These are phyloP conservation scores for Drosophila saltans DNA, from an alignment of 1,140 invertebrate genomes.

Conservation along the genomic window DNA sequence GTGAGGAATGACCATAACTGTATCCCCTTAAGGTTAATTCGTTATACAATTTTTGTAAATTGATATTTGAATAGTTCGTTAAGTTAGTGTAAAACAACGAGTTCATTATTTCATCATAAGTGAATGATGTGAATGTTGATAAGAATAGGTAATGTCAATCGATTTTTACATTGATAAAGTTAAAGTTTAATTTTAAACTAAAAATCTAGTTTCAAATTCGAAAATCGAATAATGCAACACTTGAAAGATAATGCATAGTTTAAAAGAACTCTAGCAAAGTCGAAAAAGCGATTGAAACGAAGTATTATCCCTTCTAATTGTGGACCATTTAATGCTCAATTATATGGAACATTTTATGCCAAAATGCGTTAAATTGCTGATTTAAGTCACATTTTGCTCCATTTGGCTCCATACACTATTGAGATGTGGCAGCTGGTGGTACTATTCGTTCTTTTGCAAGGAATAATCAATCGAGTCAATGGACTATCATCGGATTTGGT, in stretches of 20 bases:
- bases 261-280: neutral
- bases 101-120: neutral
- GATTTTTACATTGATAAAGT: neutral
- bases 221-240: neutral
- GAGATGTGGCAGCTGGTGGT: slow-evolving; percentile 9
- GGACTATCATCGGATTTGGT: neutral
- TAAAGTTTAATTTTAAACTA: neutral
- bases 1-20: slow-evolving; percentile 61
- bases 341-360: neutral
- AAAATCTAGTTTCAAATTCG: neutral
- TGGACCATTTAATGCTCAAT: no score
- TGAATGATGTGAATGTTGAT: neutral
- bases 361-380: slow-evolving; percentile 7
- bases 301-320: no score
- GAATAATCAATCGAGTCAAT: neutral
- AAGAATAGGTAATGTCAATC: neutral
- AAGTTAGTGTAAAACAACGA: slow-evolving; percentile 2
- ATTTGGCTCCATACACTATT: neutral
- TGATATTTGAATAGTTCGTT: slow-evolving; percentile 4
- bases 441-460: neutral
- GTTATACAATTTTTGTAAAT: slow-evolving; percentile 6
- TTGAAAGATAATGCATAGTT: neutral
- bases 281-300: no score
- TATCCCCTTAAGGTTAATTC: neutral
- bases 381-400: neutral